These are phyloP conservation scores for Acanthosoma haemorrhoidale DNA, from an alignment of 2,888 invertebrate species.

Conservation along the genomic window DNA sequence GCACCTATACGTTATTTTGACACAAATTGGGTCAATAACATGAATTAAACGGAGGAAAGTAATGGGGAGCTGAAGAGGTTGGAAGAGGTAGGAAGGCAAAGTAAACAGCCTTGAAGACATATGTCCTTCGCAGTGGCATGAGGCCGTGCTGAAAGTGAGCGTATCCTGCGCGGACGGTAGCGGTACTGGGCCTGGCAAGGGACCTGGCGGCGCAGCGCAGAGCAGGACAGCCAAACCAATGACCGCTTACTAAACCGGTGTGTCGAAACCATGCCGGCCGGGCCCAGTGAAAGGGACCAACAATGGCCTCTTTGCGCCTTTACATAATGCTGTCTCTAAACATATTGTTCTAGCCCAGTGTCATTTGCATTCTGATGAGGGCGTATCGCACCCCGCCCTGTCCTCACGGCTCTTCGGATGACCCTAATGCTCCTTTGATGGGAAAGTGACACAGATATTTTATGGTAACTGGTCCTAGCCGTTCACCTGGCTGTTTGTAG, in stretches of 20 bases:
- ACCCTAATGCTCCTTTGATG: too few relatives aligned
- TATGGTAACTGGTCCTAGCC: too few relatives aligned
- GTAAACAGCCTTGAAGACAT: background rate
- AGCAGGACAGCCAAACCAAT: background rate
- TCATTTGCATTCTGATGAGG: background rate
- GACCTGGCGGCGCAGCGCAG: too few relatives aligned
- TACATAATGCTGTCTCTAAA: constrained; percentile 4
- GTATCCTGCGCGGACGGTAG: too few relatives aligned
- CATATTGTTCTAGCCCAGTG: background rate
- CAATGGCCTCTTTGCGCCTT: constrained; percentile 17
- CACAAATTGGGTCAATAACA: background rate
- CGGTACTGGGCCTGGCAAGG: too few relatives aligned
- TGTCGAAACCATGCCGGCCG: constrained; percentile 18
- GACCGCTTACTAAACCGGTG: constrained; percentile 16
- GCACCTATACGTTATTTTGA: too few relatives aligned
- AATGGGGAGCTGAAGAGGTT: too few relatives aligned
- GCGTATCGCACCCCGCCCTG: background rate
- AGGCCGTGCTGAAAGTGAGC: too few relatives aligned
- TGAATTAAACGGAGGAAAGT: background rate
- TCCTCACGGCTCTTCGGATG: too few relatives aligned
- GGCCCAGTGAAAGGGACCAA: constrained; percentile 14
- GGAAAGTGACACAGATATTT: too few relatives aligned
- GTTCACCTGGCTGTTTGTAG: too few relatives aligned
- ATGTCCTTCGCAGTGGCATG: too few relatives aligned
- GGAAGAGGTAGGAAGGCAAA: background rate